Percentiles rank a stretch among this genome's conserved stretches.
Evolutionary conservation across 1,140 invertebrate genomes (phyloP).

Genomic region (Solen grandis): DNA sequence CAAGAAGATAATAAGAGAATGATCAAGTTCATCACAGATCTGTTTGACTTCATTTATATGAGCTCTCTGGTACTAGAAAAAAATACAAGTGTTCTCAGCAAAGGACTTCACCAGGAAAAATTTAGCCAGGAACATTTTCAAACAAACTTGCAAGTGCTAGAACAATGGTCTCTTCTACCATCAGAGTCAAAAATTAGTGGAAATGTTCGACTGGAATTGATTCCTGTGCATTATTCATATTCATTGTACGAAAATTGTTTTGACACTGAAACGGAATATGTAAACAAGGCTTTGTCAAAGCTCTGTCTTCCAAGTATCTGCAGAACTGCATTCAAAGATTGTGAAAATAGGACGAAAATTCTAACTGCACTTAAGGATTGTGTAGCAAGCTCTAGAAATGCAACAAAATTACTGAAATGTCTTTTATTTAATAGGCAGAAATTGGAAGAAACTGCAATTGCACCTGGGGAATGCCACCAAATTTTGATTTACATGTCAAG

Average conservation of each 20-base stretch:
- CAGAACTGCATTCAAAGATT: not conserved
- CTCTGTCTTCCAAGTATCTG: not conserved
- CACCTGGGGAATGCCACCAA: not conserved
- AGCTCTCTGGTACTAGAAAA: not conserved
- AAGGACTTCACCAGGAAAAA: not conserved
- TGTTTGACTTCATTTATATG: slow-evolving; percentile 22
- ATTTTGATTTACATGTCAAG: not conserved
- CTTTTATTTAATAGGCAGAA: not conserved
- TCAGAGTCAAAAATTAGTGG: no score
- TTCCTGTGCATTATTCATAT: not conserved
- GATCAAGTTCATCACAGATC: not conserved
- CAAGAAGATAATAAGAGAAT: not conserved
- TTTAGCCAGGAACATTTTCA: not conserved
- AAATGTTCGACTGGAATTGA: not conserved
- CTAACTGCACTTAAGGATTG: not conserved
- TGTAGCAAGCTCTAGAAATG: not conserved
- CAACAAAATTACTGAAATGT: slow-evolving; percentile 4
- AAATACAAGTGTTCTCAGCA: not conserved
- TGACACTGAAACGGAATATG: not conserved
- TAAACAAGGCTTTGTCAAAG: not conserved
- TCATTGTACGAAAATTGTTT: not conserved
- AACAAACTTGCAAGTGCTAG: not conserved
- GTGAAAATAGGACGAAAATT: not conserved
- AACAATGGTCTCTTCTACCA: slow-evolving; percentile 26
- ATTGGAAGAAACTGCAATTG: not conserved